Evolutionary conservation across 1,140 invertebrate species (phyloP).

Genomic region (Schlechtendalia chinensis): DNA sequence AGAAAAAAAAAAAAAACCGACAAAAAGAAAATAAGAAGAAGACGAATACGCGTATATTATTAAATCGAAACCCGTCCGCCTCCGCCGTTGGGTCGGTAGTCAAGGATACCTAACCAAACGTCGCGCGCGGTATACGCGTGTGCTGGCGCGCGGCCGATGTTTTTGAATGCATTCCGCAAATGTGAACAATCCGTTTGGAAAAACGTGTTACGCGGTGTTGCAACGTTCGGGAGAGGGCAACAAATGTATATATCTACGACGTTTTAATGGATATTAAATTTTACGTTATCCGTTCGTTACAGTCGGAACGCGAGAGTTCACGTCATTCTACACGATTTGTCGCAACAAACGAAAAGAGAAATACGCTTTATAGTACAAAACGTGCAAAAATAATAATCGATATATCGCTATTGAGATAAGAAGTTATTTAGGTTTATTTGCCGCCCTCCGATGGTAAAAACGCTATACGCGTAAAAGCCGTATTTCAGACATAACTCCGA

Average conservation of each 20-base stretch:
- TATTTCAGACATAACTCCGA: no score
- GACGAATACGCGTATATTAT: not conserved
- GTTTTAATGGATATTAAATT: conserved; percentile 37
- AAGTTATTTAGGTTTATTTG: no score
- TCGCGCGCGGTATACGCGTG: not conserved
- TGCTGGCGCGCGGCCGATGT: not conserved
- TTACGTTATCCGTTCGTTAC: not conserved
- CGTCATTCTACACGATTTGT: no score
- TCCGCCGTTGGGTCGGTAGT: not conserved
- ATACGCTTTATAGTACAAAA: no score
- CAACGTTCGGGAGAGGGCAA: no score
- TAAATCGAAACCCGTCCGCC: conserved; percentile 21
- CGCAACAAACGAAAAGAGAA: no score
- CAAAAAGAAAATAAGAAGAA: not conserved
- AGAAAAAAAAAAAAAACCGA: not conserved
- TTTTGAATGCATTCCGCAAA: not conserved
- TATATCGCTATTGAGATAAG: no score
- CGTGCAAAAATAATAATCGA: no score
- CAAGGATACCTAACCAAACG: not conserved
- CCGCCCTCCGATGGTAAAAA: no score
- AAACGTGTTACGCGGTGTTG: not conserved
- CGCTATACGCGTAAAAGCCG: no score
- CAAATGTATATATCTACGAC: not conserved
- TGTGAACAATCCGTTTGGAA: not conserved
- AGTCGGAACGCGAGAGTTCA: no score